A percentile compares a stretch with the other conserved stretches of the same genome.
Conservation (phyloP, 1,140 invertebrate genomes). For the Tetramorium parvispinum region DNA sequence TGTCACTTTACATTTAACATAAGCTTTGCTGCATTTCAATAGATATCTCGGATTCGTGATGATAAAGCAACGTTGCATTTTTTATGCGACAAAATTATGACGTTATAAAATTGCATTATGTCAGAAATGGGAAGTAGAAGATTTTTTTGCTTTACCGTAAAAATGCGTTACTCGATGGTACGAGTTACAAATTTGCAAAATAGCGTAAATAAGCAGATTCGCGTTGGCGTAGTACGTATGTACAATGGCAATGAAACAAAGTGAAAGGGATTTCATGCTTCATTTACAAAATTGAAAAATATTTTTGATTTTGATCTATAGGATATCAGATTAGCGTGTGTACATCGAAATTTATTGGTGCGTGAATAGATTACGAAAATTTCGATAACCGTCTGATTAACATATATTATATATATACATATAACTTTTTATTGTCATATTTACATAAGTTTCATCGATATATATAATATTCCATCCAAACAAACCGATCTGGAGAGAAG, state of each 20-base stretch:
- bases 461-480: slow-evolving; percentile 73
- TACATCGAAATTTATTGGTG: slow-evolving; percentile 65
- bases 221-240: neutral
- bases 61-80: slow-evolving; percentile 4
- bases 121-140: neutral
- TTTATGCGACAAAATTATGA: neutral
- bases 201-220: neutral
- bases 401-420: neutral
- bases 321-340: slow-evolving; percentile 5
- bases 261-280: neutral
- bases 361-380: slow-evolving; percentile 21
- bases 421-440: slow-evolving; percentile 59
- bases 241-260: neutral
- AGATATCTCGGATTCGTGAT: neutral
- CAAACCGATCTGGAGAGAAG: slow-evolving; percentile 63
- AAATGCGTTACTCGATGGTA: neutral
- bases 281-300: slow-evolving; percentile 11
- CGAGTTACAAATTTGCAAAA: neutral
- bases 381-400: neutral
- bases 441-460: slow-evolving; percentile 58
- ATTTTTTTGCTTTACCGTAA: neutral
- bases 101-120: neutral
- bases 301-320: slow-evolving; percentile 7
- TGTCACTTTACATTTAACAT: neutral
- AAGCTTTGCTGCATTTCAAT: slow-evolving; percentile 18